Evolutionary conservation across 2,113 vertebrate species (phyloP).

Genomic region (Myotis davidii): DNA sequence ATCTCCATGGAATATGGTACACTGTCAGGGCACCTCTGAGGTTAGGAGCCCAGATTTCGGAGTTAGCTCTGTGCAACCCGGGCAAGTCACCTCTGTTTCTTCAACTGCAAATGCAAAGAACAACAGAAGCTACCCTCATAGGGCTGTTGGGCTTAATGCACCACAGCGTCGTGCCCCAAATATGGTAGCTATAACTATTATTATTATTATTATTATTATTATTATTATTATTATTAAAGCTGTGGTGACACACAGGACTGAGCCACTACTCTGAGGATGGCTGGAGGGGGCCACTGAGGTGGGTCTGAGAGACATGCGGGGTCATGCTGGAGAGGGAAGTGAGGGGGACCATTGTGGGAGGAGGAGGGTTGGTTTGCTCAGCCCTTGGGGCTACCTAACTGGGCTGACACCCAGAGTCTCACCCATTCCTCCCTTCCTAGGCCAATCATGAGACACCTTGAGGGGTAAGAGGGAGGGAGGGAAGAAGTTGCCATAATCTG

Average conservation of each 20-base stretch:
- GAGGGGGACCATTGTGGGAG: neutral
- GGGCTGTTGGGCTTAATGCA: neutral
- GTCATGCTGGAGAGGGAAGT: neutral
- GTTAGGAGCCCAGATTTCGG: neutral
- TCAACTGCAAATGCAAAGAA: neutral
- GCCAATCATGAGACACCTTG: neutral
- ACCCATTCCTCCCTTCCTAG: neutral
- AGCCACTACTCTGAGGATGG: neutral
- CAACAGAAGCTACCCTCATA: neutral
- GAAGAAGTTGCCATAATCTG: too few species aligned
- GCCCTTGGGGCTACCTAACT: neutral
- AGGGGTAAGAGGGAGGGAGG: neutral
- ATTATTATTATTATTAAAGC: neutral
- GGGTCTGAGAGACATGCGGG: neutral
- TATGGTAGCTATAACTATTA: neutral
- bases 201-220: neutral
- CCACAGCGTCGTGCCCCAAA: neutral
- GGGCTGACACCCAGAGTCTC: neutral
- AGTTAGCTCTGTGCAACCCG: neutral
- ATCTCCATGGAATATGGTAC: neutral
- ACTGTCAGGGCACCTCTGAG: neutral
- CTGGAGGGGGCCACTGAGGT: neutral
- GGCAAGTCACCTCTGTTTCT: neutral
- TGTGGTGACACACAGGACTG: neutral
- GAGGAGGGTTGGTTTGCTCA: neutral